These are phyloP conservation scores for Venustoraphidia nigricollis DNA, from an alignment of 2,888 invertebrate species.

Conservation along the genomic window DNA sequence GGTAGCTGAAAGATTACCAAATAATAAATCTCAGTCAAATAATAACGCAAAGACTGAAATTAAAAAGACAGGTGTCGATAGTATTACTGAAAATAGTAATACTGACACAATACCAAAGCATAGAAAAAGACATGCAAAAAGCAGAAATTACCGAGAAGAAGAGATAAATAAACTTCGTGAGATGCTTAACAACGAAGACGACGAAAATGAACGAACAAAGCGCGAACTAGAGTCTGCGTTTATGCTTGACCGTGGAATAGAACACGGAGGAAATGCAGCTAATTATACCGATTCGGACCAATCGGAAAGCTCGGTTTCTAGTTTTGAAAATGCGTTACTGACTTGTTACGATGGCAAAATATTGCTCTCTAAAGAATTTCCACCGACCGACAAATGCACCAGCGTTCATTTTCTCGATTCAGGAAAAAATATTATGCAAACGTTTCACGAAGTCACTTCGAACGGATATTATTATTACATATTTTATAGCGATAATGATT, in stretches of 20 bases:
- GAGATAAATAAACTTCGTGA: conserved; percentile 1
- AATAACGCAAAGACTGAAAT: too few species aligned
- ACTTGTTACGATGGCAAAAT: conserved; percentile 64
- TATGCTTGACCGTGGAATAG: conserved; percentile 55
- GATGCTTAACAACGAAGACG: conserved; percentile 3
- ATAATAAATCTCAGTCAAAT: neutral
- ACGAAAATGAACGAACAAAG: conserved; percentile 1
- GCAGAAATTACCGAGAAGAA: neutral
- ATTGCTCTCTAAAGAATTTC: conserved; percentile 54
- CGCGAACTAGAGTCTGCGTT: conserved; percentile 16
- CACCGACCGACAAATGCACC: conserved; percentile 49
- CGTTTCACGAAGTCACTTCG: conserved; percentile 51
- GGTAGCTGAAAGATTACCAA: neutral
- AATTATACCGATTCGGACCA: conserved; percentile 34
- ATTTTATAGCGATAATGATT: conserved; percentile 75
- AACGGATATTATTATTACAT: conserved; percentile 83
- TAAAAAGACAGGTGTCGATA: too few species aligned
- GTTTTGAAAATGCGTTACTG: conserved; percentile 63
- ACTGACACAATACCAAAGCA: neutral
- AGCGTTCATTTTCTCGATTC: conserved; percentile 53
- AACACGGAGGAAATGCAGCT: conserved; percentile 58
- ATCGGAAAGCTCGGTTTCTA: conserved; percentile 57
- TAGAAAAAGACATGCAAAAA: conserved; percentile 10
- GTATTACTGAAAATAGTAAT: too few species aligned
- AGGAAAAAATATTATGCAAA: conserved; percentile 45